Evolutionary conservation across 1,140 invertebrate species (phyloP).

Genomic region (Drosophila kurseongensis): DNA sequence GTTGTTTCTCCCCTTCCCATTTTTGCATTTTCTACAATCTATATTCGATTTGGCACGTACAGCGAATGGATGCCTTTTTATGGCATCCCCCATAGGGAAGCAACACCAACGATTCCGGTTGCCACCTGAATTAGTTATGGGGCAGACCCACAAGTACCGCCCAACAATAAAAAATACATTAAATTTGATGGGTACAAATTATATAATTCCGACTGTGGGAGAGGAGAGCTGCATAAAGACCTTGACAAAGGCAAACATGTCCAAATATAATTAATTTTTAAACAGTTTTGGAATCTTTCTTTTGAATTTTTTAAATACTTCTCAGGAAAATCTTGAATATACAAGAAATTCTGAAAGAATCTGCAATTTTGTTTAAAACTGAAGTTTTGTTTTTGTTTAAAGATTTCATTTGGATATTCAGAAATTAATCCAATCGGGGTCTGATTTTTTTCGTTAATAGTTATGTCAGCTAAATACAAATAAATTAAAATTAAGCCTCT

Average conservation of each 20-base stretch:
- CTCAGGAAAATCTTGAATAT: too few relatives aligned
- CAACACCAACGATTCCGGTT: neutral
- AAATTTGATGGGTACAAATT: slow-evolving; percentile 3
- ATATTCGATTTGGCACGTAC: slow-evolving; percentile 34
- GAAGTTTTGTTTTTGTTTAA: too few relatives aligned
- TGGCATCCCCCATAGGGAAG: slow-evolving; percentile 8
- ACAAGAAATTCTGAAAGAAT: too few relatives aligned
- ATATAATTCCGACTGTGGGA: neutral
- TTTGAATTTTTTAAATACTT: too few relatives aligned
- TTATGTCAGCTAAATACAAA: too few relatives aligned
- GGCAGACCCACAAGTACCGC: slow-evolving; percentile 29
- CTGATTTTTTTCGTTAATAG: too few relatives aligned
- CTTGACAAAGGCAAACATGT: neutral
- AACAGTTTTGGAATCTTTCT: too few relatives aligned
- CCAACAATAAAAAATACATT: slow-evolving; percentile 16
- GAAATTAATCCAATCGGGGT: too few relatives aligned
- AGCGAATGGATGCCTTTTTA: slow-evolving; percentile 38
- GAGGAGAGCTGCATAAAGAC: neutral
- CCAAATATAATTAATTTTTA: neutral
- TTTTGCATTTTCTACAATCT: slow-evolving; percentile 1
- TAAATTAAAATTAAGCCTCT: neutral
- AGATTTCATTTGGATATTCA: too few relatives aligned
- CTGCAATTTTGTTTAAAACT: too few relatives aligned
- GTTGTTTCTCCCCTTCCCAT: neutral
- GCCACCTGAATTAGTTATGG: slow-evolving; percentile 30